Conservation (phyloP, 2,888 invertebrate species). For the Amorpha juglandis region DNA sequence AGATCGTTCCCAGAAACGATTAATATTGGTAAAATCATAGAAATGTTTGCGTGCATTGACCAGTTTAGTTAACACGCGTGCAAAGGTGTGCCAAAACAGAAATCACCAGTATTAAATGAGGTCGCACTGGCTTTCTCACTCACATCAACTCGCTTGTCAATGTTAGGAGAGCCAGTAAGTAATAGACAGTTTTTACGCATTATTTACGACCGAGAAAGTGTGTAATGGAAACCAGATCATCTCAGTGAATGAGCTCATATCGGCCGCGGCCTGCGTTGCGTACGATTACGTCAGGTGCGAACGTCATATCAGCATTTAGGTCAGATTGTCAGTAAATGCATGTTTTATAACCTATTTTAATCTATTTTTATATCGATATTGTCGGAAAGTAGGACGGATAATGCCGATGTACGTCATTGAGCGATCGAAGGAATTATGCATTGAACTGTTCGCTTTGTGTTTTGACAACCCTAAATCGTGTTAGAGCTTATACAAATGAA, state of each 20-base stretch:
- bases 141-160: constrained; percentile 37
- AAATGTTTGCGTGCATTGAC: constrained; percentile 5
- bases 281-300: constrained; percentile 66
- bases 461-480: constrained; percentile 23
- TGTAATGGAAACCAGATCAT: constrained; percentile 60
- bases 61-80: constrained; percentile 33
- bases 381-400: constrained; percentile 57
- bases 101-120: constrained; percentile 33
- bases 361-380: constrained; percentile 44
- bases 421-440: constrained; percentile 13
- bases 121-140: constrained; percentile 39
- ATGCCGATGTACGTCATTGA: constrained; percentile 28
- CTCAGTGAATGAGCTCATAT: constrained; percentile 57
- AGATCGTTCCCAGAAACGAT: constrained; percentile 6
- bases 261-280: constrained; percentile 51
- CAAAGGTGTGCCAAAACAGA: constrained; percentile 36
- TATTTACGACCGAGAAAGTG: constrained; percentile 35
- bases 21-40: constrained; percentile 8
- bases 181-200: constrained; percentile 35
- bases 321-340: constrained; percentile 71
- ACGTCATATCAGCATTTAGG: constrained; percentile 76
- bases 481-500: constrained; percentile 17
- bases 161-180: constrained; percentile 36
- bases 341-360: constrained; percentile 57
- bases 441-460: neutral